Conservation (phyloP, 2,797 vertebrate genomes). For the Ciconia nigra region DNA sequence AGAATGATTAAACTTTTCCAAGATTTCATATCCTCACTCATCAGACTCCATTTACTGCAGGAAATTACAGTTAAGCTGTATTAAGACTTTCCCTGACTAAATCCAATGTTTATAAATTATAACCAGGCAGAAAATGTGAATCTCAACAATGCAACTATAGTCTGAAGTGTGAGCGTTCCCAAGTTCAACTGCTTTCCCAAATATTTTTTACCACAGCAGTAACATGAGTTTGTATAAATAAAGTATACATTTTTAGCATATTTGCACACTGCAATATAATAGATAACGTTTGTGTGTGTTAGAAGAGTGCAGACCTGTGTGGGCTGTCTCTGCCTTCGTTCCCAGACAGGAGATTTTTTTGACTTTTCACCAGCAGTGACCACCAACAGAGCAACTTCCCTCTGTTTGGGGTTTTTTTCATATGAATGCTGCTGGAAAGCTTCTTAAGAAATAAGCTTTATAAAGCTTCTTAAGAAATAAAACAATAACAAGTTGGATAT, state of each 20-base stretch:
- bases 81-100: constrained; percentile 11
- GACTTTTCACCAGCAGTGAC: background rate
- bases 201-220: background rate
- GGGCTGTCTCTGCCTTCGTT: background rate
- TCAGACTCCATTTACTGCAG: constrained; percentile 16
- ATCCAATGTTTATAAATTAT: constrained; percentile 11
- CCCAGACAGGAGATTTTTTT: background rate
- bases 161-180: background rate
- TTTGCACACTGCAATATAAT: background rate
- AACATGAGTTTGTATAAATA: constrained; percentile 39
- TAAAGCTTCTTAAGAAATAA: constrained; percentile 26
- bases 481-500: background rate
- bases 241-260: constrained; percentile 22
- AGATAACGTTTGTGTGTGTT: background rate
- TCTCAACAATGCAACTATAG: background rate
- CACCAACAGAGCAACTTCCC: constrained; percentile 14
- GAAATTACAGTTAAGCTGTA: constrained; percentile 25
- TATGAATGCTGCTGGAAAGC: constrained; percentile 8
- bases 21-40: constrained; percentile 36
- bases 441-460: constrained; percentile 16
- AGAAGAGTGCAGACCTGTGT: background rate
- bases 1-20: constrained; percentile 30
- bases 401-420: background rate
- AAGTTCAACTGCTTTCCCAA: constrained; percentile 37
- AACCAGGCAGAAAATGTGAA: constrained; percentile 41